Conservation (phyloP, 2,888 invertebrate genomes). For the Scaptomyza parva region DNA sequence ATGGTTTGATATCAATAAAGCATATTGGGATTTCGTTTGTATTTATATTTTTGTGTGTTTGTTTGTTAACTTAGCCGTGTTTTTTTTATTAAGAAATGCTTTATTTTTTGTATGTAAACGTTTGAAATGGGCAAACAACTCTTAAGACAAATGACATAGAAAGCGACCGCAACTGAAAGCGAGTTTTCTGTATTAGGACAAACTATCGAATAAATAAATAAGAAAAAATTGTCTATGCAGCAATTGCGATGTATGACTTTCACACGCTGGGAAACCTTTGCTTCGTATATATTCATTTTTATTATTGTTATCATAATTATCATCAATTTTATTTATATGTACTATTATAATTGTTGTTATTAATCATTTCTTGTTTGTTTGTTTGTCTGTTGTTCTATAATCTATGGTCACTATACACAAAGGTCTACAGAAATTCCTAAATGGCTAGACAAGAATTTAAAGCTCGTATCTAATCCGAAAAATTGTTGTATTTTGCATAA, state of each 20-base stretch:
- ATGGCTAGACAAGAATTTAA: slow-evolving; percentile 48
- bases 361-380: slow-evolving; percentile 14
- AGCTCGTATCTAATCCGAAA: slow-evolving; percentile 39
- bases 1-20: slow-evolving; percentile 36
- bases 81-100: slow-evolving; percentile 59
- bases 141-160: slow-evolving; percentile 34
- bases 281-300: slow-evolving; percentile 31
- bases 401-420: slow-evolving; percentile 52
- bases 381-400: too few relatives aligned
- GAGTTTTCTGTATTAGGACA: slow-evolving; percentile 44
- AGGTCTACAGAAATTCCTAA: slow-evolving; percentile 34
- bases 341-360: slow-evolving; percentile 28
- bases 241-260: slow-evolving; percentile 26
- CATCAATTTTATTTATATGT: slow-evolving; percentile 14
- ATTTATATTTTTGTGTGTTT: neutral
- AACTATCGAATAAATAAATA: slow-evolving; percentile 42
- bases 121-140: slow-evolving; percentile 36
- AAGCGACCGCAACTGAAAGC: slow-evolving; percentile 51
- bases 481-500: slow-evolving; percentile 6
- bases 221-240: slow-evolving; percentile 54
- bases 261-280: slow-evolving; percentile 60
- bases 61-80: slow-evolving; percentile 18
- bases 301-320: slow-evolving; percentile 21
- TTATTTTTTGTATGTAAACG: slow-evolving; percentile 49
- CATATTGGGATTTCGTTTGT: slow-evolving; percentile 28